Evolutionary conservation across 1,140 invertebrate genomes (phyloP), one percentile per base, ranked within the genome.

Genomic region (Plutomurus gul): DNA sequence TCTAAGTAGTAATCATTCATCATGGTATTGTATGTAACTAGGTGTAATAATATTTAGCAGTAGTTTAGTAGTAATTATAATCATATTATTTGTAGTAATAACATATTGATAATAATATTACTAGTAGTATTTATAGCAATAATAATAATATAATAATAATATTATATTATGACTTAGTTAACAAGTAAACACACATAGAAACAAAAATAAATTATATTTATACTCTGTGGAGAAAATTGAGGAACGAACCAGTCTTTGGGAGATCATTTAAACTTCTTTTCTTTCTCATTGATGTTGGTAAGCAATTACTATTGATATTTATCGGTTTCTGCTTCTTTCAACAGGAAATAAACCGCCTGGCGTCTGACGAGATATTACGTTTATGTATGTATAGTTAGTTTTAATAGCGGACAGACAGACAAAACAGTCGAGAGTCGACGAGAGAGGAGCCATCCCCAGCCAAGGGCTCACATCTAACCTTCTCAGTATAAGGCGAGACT

Each of bases 211-310:
- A 65, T 65, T 65, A 65, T 65, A 65, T 65, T 65, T 65, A 65
- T 65, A 65, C 56, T 65, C 56, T 65, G 56, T 65, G 56, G 56
- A 65, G 56, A 65, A 65, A 65, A 65, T 65, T 60, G 73, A 71
- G 70, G 70, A 78, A 72, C 70, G 70, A 20, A 40, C 40, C 76
- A 78, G 76, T 78, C 76, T 78, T 78, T 78, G 76, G 76, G 76
- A 78, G 76, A 78, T 78, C 76, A 78, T 78, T 47, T 72, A 40
- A 43, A 72, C 36, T 72, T 25, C 70, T 43, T 43, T 43, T 10
- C 8, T 72, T 72, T 72, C 56, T 65, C 56, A 65, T 65, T 65
- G n/a, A 65, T 65, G 56, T 33, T 65, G 56, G 56, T 65, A 65
- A 65, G 56, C 56, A 65, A 51, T 51, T 51, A 51, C 47, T 51